Conservation (phyloP, 2,888 invertebrate species). For the Trissolcus japonicus region DNA sequence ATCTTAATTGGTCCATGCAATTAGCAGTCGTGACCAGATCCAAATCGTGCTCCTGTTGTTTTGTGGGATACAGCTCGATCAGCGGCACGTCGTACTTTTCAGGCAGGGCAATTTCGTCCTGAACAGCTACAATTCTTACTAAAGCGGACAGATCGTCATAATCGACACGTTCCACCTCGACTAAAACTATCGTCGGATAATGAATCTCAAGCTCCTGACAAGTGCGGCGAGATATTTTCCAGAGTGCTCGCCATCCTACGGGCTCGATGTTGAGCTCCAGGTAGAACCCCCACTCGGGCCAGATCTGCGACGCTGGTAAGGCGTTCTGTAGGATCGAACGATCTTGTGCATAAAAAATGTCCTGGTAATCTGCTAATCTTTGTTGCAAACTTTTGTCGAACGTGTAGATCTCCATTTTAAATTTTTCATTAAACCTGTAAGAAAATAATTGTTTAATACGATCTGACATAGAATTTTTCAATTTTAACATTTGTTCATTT, state of each 20-base stretch:
- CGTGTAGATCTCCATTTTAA: conserved; percentile 78
- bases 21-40: conserved; percentile 81
- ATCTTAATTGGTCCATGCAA: conserved; percentile 82
- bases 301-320: conserved; percentile 77
- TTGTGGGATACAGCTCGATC: conserved; percentile 82
- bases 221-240: conserved; percentile 82
- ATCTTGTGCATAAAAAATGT: conserved; percentile 73
- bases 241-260: conserved; percentile 83
- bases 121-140: conserved; percentile 81
- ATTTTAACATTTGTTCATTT: too few relatives aligned
- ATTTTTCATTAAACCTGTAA: too few relatives aligned
- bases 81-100: conserved; percentile 80
- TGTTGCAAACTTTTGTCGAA: conserved; percentile 80
- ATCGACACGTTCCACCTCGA: conserved; percentile 79
- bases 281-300: conserved; percentile 79
- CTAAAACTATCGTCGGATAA: conserved; percentile 81
- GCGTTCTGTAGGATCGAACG: conserved; percentile 61
- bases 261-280: conserved; percentile 81
- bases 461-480: too few relatives aligned
- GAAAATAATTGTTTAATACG: too few relatives aligned
- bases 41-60: conserved; percentile 79
- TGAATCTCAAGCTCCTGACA: conserved; percentile 82
- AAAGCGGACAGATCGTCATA: conserved; percentile 78
- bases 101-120: conserved; percentile 81
- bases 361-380: conserved; percentile 78